Conservation (phyloP, 2,113 vertebrate genomes). For the Conger conger region DNA sequence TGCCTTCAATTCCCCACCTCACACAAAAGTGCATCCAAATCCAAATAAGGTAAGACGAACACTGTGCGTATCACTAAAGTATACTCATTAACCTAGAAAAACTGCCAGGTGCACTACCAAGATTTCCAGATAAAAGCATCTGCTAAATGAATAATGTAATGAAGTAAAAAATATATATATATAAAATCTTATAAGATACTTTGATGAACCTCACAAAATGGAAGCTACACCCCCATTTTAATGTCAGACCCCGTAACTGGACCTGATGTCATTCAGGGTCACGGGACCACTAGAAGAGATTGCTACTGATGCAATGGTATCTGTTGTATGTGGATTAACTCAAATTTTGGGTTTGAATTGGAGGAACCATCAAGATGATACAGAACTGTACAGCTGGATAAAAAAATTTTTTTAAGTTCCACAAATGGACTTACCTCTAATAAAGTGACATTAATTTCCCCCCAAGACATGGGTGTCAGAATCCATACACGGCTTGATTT, state of each 20-base stretch:
- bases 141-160: background rate
- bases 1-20: background rate
- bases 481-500: too few species aligned
- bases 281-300: background rate
- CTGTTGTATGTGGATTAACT: background rate
- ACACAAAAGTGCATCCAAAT: constrained; percentile 21
- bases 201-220: background rate
- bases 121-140: background rate
- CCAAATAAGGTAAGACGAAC: constrained; percentile 21
- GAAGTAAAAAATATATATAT: background rate
- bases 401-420: background rate
- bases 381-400: background rate
- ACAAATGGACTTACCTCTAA: background rate
- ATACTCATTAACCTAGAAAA: constrained; percentile 12
- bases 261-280: background rate
- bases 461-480: too few species aligned
- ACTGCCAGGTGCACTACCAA: background rate
- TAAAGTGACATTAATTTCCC: background rate
- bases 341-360: background rate
- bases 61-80: background rate
- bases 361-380: background rate
- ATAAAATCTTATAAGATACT: background rate
- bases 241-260: background rate
- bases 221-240: background rate
- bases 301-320: background rate